Evolutionary conservation across 2,113 vertebrate species (phyloP), one percentile per base, ranked within the genome.

Genomic region (Eptesicus fuscus): DNA sequence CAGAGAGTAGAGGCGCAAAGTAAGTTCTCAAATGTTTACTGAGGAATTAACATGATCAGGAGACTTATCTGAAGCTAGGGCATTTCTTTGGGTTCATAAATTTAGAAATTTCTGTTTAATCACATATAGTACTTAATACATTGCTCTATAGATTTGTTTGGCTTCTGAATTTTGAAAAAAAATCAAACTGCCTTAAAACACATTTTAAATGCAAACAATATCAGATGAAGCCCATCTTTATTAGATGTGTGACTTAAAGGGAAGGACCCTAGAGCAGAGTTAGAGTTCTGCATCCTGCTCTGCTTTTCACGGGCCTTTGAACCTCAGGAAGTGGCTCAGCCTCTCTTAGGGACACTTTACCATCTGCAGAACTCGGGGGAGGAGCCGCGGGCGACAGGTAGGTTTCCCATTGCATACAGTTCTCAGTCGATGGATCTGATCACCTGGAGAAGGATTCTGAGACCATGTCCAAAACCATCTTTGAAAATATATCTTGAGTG

Each of bases 91-190:
- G 13, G 13, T 51, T 40, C 51, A 63, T 61, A 88, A 35, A 73
- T 69, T 77, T 79, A 93, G 32, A 96, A 88, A 85, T 79, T 76
- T 20, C n/a, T 63, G 0, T 86, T 83, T 83, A 90, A 86, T 95
- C 22, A 44, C 65, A 51, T 71, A 12, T 37, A 73, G 30, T 91
- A 22, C 23, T 70, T 51, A 69, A 53, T 23, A 90, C 37, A 69
- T 5, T 78, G 1, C 22, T 49, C 9, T 49, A n/a, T 35, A 93
- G 90, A 70, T 69, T 78, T 74, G 89, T 86, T 11, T 22, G 7
- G 35, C 25, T 88, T 76, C 23, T 40, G 30, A n/a, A 83, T 77
- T 96, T 94, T 56, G 40, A 51, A 44, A 94, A 42, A 51, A 61
- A 47, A 47, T 85, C 22, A 71, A 85, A 47, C 11, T 73, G 25